Base-by-base conservation (phyloP, 1,140 invertebrate genomes). In the Ectropis grisescens region DNA sequence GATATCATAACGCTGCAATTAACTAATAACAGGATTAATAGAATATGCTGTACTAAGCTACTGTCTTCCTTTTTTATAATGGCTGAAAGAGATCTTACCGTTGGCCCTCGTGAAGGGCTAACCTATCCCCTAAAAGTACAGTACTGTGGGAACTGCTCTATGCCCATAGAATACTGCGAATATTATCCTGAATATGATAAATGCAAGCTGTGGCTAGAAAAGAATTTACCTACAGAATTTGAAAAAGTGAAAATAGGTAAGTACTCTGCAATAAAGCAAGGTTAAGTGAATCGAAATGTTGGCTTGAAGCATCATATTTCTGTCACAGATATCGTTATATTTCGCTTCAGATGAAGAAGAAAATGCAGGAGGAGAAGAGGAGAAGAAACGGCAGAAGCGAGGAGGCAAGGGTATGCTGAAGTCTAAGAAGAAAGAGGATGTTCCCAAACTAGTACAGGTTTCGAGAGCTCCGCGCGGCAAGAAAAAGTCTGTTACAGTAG, bases 161-260 rank as follows among this genome's bases (percentile, higher is more conserved):
- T 97, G 87, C 95, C 95, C 6, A 90, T 95, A 65, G 95, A 97
- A 75, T 99, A 98, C 69, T 99, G 97, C 75, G 97, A 98, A 86
- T 98, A 96, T 82, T 97, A 97, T 83, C 96, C 96, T 23, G 94
- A 97, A 67, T 96, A 95, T 82, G 97, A 98, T 39, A 97, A 97
- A 82, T 99, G 97, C 69, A 97, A 97, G 75, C 89, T 93, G 58
- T 99, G 98, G 98, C 69, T 98, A 27, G 94, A 98, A 72, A 92
- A 93, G 59, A 92, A 98, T 86, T 82, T 99, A 33, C 97, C 97
- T 2, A 90, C 90, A 27, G 91, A 97, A 81, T 97, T 98, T 79
- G 92, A 95, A 67, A 94, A 93, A 80, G 86, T 93, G 23, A 90
- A 90, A 85, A 83, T 93, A 33, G 88, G 86, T 86, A 82, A 83